Evolutionary conservation across 2,888 invertebrate genomes (phyloP), one percentile per base, ranked within the genome.

Genomic region (Lottia scabra): DNA sequence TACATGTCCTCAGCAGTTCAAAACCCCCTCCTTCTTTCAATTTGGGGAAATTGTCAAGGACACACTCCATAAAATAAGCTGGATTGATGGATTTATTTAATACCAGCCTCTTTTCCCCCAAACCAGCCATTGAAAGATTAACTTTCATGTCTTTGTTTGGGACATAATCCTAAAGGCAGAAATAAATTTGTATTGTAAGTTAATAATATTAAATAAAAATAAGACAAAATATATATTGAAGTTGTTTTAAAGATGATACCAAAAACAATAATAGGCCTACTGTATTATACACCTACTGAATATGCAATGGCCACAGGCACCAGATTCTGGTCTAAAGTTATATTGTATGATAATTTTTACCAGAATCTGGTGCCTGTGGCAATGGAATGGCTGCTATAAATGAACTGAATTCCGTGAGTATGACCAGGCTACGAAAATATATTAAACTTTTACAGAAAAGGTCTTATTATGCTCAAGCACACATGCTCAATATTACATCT

Each of bases 401-500:
- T 30, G 30, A 30, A 30, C 30, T 30, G 30, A 30, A 30, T 30
- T 30, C 30, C 30, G 2, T 56, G 56, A 56, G 56, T 56, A 56
- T 12, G 56, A n/a, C n/a, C n/a, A n/a, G n/a, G n/a, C n/a, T 56
- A 56, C 56, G 16, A 56, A 56, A 56, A 56, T 19, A 56, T 16
- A 56, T 56, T 56, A 56, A 15, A 56, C 56, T 56, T 56, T 16
- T 56, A 56, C 19, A 12, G 1, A 56, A 19, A 56, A 56, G 56
- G 56, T 56, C 56, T 56, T 56, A 19, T 56, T 56, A 15, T 56
- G 19, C 19, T 56, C 56, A 56, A 56, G 56, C 56, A 56, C 56
- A 56, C 56, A 56, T 56, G 56, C 56, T 19, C 19, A 16, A 56
- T 19, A 56, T 56, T 56, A 56, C 56, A 56, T 56, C 19, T 15